Base-by-base conservation (phyloP, 2,797 vertebrate genomes). In the Enteromius mattozi region DNA sequence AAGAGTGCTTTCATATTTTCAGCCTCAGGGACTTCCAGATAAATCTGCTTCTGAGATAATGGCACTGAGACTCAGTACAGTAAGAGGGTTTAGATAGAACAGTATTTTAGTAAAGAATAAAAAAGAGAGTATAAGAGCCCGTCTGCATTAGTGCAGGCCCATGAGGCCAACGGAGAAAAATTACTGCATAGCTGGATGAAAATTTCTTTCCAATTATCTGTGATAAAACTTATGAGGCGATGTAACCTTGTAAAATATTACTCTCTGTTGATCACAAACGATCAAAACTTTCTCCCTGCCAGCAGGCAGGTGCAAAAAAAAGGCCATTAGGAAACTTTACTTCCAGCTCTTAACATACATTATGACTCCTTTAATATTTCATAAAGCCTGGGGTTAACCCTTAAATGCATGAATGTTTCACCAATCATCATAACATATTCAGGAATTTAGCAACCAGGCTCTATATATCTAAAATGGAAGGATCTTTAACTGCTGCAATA, bases 321-420 rank as follows among this genome's bases (percentile, higher is more conserved):
- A 80, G 42, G 65, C 35, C 49, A 83, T 80, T 71, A 54, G 54
- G n/a, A 83, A 49, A 66, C 45, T 65, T 56, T 69, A 35, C 16
- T 74, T 16, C 49, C 24, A 61, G 40, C 56, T 21, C 27, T 78
- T 71, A 49, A 86, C 33, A 56, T 77, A 66, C 47, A 78, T 72
- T 35, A 82, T 59, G 17, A 65, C 47, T 78, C 30, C 24, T 30
- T 75, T 3, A 81, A 76, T 83, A 66, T 83, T 83, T 80, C 21
- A 83, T 42, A 3, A 79, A 10, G 33, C 45, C 49, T 8, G 74
- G 54, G n/a, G 54, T 16, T 19, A 70, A 70, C 33, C 56, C n/a
- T 59, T 59, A 24, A n/a, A 59, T 24, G 56, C 56, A 59, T 24
- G n/a, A 59, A 59, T 59, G 9, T 59, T 59, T 59, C 19, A 59